Evolutionary conservation across 2,797 vertebrate species (phyloP), one percentile per base, ranked within the genome.

Genomic region (Pseudopleuronectes americanus): DNA sequence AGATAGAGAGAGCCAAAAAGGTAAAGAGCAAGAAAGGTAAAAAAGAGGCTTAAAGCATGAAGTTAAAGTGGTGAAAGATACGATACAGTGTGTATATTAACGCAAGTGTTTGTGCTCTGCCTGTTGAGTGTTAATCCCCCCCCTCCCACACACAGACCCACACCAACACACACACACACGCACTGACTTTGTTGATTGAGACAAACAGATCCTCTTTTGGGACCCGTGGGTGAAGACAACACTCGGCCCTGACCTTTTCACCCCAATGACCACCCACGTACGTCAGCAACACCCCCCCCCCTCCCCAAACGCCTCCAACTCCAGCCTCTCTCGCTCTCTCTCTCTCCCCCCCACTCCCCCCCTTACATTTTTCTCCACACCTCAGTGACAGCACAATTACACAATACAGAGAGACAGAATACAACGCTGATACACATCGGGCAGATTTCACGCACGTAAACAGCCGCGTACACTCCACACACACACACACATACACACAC

Each of bases 241-340:
- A 57, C 62, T 78, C 60, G 48, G 36, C 22, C 0, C 19, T 59
- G 80, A 86, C 83, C 87, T 80, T 79, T 79, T 87, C 71, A 86
- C 87, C 89, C 67, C 74, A 19, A 1, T 13, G 86, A 81, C 88
- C 90, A 87, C 87, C 85, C 77, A 81, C 62, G 0, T 57, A 33
- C 47, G 74, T 36, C 0, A 8, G 5, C 8, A 45, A 45, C 17
- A 19, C 49, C 59, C 36, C 17, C 16, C 14, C 3, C 16, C 38
- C 14, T 3, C 19, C 38, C 14, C n/a, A n/a, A 10, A 7, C 16
- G 4, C 4, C 8, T 13, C 58, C 45, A 17, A 43, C 8, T 16
- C 47, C 47, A 16, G 5, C 17, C 17, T 43, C 47, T 48, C 12
- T 47, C 6, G 17, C 45, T 65, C 24, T 56, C 59, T 64, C 28